These are phyloP conservation scores for Phenacoccus solenopsis DNA, from an alignment of 1,140 invertebrate genomes.

Conservation along the genomic window DNA sequence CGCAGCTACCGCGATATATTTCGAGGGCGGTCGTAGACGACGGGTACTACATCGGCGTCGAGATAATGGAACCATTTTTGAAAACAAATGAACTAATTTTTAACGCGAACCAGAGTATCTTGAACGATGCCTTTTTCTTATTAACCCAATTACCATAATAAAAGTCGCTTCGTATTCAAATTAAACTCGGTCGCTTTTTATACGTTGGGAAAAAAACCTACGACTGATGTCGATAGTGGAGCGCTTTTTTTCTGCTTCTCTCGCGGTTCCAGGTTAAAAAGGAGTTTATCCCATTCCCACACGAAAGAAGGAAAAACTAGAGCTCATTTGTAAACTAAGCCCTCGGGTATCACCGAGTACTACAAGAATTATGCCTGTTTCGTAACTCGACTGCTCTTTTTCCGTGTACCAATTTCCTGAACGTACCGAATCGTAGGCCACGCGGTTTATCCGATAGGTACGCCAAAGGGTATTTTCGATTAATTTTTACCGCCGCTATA, in stretches of 20 bases:
- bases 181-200: not conserved
- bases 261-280: not conserved
- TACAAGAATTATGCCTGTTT: not conserved
- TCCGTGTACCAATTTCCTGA: not conserved
- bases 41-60: not conserved
- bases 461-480: not conserved
- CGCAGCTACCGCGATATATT: no score
- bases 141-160: not conserved
- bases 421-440: no score
- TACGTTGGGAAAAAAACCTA: not conserved
- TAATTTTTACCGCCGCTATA: not conserved
- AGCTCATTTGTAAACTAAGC: not conserved
- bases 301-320: no score
- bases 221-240: not conserved
- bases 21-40: no score
- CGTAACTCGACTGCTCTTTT: not conserved
- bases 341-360: not conserved
- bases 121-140: not conserved
- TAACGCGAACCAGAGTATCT: not conserved
- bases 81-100: not conserved
- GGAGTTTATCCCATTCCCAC: not conserved
- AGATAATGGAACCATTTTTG: not conserved
- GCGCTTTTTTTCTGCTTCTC: not conserved
- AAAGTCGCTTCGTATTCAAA: not conserved
- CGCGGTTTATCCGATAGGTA: not conserved